These are phyloP conservation scores for Theodoxus fluviatilis DNA, from an alignment of 2,888 invertebrate species.

Conservation along the genomic window DNA sequence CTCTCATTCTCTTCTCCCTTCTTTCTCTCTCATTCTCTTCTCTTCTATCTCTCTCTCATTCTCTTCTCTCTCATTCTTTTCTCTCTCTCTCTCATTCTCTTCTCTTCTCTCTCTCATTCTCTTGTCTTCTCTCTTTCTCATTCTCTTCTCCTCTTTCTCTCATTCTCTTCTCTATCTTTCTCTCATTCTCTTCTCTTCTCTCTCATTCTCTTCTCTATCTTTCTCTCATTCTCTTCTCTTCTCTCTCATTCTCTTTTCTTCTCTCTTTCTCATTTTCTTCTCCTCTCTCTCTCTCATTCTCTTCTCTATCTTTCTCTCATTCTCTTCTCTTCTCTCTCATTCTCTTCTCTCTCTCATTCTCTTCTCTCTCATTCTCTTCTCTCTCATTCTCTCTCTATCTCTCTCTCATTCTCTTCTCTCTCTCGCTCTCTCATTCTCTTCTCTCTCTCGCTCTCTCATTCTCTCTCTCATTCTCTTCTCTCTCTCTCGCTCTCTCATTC, in stretches of 20 bases:
- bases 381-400: conserved; percentile 9
- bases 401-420: background rate
- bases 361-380: background rate
- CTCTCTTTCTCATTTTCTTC: background rate
- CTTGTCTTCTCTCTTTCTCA: conserved; percentile 1
- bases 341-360: conserved; percentile 1
- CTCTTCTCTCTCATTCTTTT: background rate
- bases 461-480: background rate
- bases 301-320: background rate
- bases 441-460: background rate
- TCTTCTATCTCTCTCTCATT: background rate
- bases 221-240: background rate
- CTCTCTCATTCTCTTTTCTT: background rate
- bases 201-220: background rate
- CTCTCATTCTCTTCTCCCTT: background rate
- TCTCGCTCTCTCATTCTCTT: background rate
- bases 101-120: background rate
- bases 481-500: background rate
- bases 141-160: background rate
- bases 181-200: background rate
- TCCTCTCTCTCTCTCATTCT: background rate
- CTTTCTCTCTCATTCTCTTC: background rate
- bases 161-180: conserved; percentile 6
- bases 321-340: background rate
- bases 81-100: conserved; percentile 7